Conservation (phyloP, 2,888 invertebrate genomes). For the Drosophila suboccidentalis region DNA sequence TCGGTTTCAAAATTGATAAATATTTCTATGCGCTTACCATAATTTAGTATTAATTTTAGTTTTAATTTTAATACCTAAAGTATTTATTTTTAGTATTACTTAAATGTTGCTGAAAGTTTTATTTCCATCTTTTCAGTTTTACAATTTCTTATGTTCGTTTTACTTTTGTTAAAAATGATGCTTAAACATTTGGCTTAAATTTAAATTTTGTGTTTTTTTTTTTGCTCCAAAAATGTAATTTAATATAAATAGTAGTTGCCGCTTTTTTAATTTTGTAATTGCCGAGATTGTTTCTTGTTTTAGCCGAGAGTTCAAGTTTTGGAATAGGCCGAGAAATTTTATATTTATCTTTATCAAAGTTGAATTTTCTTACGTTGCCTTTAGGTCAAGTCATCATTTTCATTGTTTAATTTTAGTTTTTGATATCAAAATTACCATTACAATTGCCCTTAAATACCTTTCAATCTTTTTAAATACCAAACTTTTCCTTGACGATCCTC, state of each 20-base stretch:
- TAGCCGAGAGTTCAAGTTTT: slow-evolving; percentile 62
- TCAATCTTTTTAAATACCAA: slow-evolving; percentile 37
- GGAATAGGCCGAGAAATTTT: slow-evolving; percentile 62
- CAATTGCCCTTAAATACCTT: slow-evolving; percentile 23
- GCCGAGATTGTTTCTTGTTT: slow-evolving; percentile 63
- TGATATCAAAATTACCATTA: slow-evolving; percentile 37
- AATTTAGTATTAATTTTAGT: slow-evolving; percentile 62
- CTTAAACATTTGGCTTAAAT: slow-evolving; percentile 80
- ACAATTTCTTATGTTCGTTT: slow-evolving; percentile 30
- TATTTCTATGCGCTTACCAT: slow-evolving; percentile 60
- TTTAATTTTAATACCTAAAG: slow-evolving; percentile 74
- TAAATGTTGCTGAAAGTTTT: slow-evolving; percentile 54
- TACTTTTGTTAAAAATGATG: slow-evolving; percentile 77
- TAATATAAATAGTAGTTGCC: slow-evolving; percentile 73
- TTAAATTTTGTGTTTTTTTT: slow-evolving; percentile 58
- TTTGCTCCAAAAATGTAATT: slow-evolving; percentile 82
- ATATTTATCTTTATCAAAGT: slow-evolving; percentile 42
- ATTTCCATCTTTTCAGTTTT: slow-evolving; percentile 45
- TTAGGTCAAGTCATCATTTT: slow-evolving; percentile 55
- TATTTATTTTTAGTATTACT: slow-evolving; percentile 65
- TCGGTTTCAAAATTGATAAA: slow-evolving; percentile 54
- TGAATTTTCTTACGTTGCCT: slow-evolving; percentile 44
- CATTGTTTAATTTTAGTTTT: slow-evolving; percentile 29
- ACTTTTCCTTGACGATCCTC: slow-evolving; percentile 46
- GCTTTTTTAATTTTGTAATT: slow-evolving; percentile 46